Evolutionary conservation across 2,888 invertebrate genomes (phyloP).

Genomic region (Diloba caeruleocephala): DNA sequence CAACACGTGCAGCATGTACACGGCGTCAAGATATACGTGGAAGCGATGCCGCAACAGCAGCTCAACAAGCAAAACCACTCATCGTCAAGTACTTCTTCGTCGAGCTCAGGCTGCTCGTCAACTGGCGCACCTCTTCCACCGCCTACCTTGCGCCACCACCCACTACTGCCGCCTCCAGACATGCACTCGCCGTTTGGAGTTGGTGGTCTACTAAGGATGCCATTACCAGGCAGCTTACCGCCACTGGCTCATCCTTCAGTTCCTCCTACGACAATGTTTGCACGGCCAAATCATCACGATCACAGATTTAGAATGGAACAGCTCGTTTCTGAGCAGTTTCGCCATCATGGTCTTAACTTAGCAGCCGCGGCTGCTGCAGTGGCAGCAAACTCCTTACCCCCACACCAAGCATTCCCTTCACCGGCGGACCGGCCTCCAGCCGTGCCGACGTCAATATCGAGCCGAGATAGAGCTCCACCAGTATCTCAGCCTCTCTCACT

Average conservation of each 20-base stretch:
- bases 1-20: conserved; percentile 98
- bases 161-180: conserved; percentile 92
- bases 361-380: conserved; percentile 93
- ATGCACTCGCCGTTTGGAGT: conserved; percentile 94
- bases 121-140: conserved; percentile 89
- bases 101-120: conserved; percentile 88
- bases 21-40: conserved; percentile 97
- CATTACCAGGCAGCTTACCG: conserved; percentile 90
- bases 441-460: conserved; percentile 86
- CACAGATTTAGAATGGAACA: conserved; percentile 95
- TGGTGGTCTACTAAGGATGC: conserved; percentile 92
- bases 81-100: conserved; percentile 88
- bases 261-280: conserved; percentile 93
- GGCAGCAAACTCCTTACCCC: conserved; percentile 90
- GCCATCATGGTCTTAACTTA: conserved; percentile 93
- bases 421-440: conserved; percentile 89
- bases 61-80: conserved; percentile 88
- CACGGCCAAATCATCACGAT: conserved; percentile 93
- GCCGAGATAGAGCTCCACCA: conserved; percentile 83
- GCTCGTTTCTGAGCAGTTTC: conserved; percentile 94
- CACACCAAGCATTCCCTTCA: conserved; percentile 90
- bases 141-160: conserved; percentile 91
- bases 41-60: conserved; percentile 85
- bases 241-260: conserved; percentile 91
- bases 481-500: conserved; percentile 92